Evolutionary conservation across 92 coral and sea anemone species (phyloP).

Genomic region (Epizoanthus fatuus): DNA sequence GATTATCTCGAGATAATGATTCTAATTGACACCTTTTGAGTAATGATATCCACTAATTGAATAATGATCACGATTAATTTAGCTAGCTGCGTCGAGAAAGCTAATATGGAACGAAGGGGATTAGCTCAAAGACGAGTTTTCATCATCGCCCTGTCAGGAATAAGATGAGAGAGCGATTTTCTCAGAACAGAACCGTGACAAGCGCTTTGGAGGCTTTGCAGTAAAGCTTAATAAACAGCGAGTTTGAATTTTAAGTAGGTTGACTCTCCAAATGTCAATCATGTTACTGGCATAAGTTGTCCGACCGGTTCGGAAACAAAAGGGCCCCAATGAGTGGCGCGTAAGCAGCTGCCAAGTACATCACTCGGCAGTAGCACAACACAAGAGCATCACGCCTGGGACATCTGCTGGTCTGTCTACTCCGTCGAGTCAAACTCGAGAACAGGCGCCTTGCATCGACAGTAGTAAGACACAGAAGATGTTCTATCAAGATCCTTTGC

Average conservation of each 20-base stretch:
- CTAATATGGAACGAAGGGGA: slow-evolving; percentile 43
- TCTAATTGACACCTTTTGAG: slow-evolving; percentile 97
- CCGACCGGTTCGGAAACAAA: slow-evolving; percentile 40
- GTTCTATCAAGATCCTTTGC: slow-evolving; percentile 93
- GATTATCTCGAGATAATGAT: slow-evolving; percentile 97
- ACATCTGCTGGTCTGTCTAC: slow-evolving; percentile 33
- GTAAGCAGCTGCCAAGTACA: slow-evolving; percentile 19
- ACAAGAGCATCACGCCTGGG: slow-evolving; percentile 29
- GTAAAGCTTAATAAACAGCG: slow-evolving; percentile 66
- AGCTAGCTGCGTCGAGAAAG: slow-evolving; percentile 56
- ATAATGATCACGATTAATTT: slow-evolving; percentile 93
- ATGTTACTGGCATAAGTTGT: slow-evolving; percentile 48
- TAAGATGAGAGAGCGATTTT: slow-evolving; percentile 9
- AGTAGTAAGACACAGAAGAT: slow-evolving; percentile 47
- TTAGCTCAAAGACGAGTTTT: slow-evolving; percentile 12
- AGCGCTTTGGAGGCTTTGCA: slow-evolving; percentile 29
- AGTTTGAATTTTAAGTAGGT: slow-evolving; percentile 77
- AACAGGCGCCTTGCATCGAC: neutral
- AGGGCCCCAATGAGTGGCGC: slow-evolving; percentile 27
- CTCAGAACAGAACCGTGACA: slow-evolving; percentile 41
- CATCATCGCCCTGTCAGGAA: slow-evolving; percentile 34
- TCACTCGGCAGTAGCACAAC: slow-evolving; percentile 16
- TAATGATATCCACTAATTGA: slow-evolving; percentile 94
- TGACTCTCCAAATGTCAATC: slow-evolving; percentile 76
- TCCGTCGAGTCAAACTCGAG: slow-evolving; percentile 3